Conservation (phyloP, 1,140 invertebrate species). For the Luehdorfia chinensis region DNA sequence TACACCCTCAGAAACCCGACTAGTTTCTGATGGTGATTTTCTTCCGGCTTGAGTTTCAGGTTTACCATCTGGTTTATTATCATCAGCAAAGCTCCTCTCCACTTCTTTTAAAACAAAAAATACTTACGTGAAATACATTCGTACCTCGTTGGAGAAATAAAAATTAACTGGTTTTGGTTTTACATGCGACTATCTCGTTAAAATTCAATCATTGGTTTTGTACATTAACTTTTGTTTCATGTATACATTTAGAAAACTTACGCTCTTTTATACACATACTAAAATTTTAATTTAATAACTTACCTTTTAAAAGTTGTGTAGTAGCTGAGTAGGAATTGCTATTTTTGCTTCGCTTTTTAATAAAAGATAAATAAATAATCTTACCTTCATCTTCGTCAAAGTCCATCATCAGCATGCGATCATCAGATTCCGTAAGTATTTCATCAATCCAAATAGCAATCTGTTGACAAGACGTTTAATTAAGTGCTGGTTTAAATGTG, state of each 20-base stretch:
- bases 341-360: background rate
- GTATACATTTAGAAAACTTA: too few relatives aligned
- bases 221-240: too few relatives aligned
- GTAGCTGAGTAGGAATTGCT: background rate
- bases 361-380: slow-evolving; percentile 5
- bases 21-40: background rate
- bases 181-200: too few relatives aligned
- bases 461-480: slow-evolving; percentile 24
- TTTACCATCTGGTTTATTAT: slow-evolving; percentile 7
- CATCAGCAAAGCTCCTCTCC: slow-evolving; percentile 33
- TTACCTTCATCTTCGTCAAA: slow-evolving; percentile 68
- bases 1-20: too few relatives aligned
- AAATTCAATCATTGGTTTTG: too few relatives aligned
- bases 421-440: slow-evolving; percentile 59
- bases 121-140: slow-evolving; percentile 23
- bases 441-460: slow-evolving; percentile 67
- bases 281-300: too few relatives aligned
- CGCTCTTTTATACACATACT: too few relatives aligned
- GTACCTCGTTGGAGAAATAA: background rate
- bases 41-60: background rate
- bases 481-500: background rate
- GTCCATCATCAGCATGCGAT: slow-evolving; percentile 70
- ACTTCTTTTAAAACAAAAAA: slow-evolving; percentile 49
- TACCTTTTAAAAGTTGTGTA: background rate
- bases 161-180: too few relatives aligned